Base-by-base conservation (phyloP, 2,797 vertebrate genomes). In the Tenualosa thibaudeaui region DNA sequence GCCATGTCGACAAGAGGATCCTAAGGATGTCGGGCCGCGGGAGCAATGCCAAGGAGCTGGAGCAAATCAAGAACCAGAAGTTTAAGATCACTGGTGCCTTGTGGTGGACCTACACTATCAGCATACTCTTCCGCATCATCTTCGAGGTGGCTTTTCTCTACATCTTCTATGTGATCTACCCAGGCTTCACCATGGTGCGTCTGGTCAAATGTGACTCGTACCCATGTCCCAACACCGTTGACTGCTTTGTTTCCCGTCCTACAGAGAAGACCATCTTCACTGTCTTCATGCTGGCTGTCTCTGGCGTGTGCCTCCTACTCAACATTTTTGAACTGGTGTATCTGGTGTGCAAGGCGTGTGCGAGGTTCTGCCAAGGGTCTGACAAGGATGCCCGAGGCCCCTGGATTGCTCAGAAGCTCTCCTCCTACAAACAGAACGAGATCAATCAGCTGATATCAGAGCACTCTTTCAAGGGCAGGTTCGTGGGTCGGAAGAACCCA, bases 191-290 rank as follows among this genome's bases (percentile, higher is more conserved):
- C 94, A 99, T 99, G 98, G 94, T 99, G 88, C 96, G 98, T 31
- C 94, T 99, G 89, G 98, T 99, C 83, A 99, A 99, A 92, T 99
- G 98, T 0, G 97, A 98, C 89, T 97, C 97, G 7, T 98, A 96
- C 85, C 98, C 98, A 0, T 99, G 98, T 92, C 98, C 98, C 92
- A 99, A 99, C 94, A 98, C 95, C 0, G 98, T 99, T 46, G 98
- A 99, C 93, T 99, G 98, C 91, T 99, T 99, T 31, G 95, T 99
- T 86, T 99, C 98, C 58, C 95, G 98, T 22, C 98, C 98, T 49
- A 99, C 98, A 0, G 98, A 99, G 94, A 99, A 99, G 92, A 99
- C 98, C 81, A 95, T 99, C 85, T 99, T 99, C 92, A 99, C 97
- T 0, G 95, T 99, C 88, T 99, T 99, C 92, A 99, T 99, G 98